phyloP scores from a whole-genome alignment of 2,113 vertebrate species.

The Microcebus jonahi region DNA sequence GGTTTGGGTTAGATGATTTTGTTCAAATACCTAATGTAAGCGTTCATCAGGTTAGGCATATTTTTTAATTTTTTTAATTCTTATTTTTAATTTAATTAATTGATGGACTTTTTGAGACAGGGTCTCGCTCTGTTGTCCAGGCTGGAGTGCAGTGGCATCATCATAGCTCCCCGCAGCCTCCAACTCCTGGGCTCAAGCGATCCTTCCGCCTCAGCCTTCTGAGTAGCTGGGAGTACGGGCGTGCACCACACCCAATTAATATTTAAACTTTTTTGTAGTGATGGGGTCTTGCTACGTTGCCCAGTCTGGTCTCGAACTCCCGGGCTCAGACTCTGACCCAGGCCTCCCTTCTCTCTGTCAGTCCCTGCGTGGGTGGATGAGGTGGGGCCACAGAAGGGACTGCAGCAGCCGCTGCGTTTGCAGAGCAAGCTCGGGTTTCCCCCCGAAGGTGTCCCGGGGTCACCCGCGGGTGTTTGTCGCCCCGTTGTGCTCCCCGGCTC shows the following conservation, averaged over 20 bases:
- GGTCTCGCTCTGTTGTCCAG: neutral
- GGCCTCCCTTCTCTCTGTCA: neutral
- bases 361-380: no score
- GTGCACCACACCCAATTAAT: neutral
- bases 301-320: neutral
- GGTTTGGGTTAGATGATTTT: no score
- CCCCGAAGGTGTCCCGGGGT: neutral
- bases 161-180: neutral
- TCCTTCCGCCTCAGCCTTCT: neutral
- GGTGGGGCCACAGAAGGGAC: accelerated
- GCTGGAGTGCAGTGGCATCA: neutral
- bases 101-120: no score
- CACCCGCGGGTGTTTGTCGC: neutral
- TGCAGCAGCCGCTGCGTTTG: neutral
- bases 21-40: no score
- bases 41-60: no score
- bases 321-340: neutral
- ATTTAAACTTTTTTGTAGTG: neutral
- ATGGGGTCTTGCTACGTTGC: neutral
- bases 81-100: no score
- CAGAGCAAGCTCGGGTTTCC: neutral
- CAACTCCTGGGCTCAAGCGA: neutral
- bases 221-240: neutral
- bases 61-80: no score
- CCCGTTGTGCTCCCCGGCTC: accelerated